Evolutionary conservation across 2,888 invertebrate species (phyloP).

Genomic region (Anoplius nigerrimus): DNA sequence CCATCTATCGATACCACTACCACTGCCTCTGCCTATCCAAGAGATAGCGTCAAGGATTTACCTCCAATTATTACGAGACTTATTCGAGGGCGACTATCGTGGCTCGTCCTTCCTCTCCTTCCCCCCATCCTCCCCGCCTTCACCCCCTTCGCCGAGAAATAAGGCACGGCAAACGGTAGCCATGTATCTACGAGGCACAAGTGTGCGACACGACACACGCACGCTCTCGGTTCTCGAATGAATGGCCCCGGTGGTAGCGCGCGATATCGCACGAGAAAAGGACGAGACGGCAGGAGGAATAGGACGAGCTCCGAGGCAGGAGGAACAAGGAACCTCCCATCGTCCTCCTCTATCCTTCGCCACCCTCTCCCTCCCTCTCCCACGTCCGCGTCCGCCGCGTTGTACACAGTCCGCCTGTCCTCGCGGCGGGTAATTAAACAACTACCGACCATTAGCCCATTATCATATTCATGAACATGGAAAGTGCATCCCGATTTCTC

Average conservation of each 20-base stretch:
- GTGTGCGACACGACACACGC: conserved; percentile 61
- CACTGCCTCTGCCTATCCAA: no score
- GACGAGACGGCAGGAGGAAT: neutral
- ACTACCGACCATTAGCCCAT: conserved; percentile 74
- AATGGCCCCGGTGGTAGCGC: conserved; percentile 48
- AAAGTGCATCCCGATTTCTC: conserved; percentile 73
- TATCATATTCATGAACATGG: conserved; percentile 75
- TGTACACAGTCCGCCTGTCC: conserved; percentile 34
- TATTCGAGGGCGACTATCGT: no score
- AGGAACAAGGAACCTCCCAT: neutral
- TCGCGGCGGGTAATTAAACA: conserved; percentile 71
- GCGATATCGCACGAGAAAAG: neutral
- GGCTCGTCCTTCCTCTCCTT: no score
- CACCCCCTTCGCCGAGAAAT: no score
- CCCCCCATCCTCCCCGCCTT: no score
- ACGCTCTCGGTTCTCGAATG: conserved; percentile 54
- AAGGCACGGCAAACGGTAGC: conserved; percentile 57
- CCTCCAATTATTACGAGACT: no score
- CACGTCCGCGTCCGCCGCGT: neutral
- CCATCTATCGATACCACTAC: no score
- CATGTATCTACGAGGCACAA: conserved; percentile 56
- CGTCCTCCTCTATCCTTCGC: neutral
- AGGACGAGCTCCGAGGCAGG: neutral
- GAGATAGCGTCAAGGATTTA: no score
- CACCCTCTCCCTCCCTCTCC: neutral